Evolutionary conservation across 2,797 vertebrate genomes (phyloP).

Genomic region (Sarcoramphus papa): DNA sequence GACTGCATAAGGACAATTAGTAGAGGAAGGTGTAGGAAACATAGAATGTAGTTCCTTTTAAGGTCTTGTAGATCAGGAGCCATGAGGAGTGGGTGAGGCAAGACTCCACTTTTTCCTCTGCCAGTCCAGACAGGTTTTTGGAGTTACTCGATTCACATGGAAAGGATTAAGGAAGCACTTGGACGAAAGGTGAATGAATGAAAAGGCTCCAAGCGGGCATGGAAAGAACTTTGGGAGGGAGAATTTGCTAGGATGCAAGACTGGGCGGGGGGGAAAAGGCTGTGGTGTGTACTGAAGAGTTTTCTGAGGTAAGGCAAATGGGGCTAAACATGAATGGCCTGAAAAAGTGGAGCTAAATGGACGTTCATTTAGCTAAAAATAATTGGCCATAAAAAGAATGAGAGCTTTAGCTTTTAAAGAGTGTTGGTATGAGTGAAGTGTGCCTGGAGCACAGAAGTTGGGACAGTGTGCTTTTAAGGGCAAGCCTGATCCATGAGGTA

Average conservation of each 20-base stretch:
- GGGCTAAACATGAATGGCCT: not conserved
- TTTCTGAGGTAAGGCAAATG: not conserved
- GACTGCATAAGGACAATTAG: not conserved
- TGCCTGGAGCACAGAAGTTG: not conserved
- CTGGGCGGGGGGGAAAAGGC: accelerated
- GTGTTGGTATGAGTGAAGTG: not conserved
- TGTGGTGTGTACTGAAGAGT: not conserved
- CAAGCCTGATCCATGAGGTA: not conserved
- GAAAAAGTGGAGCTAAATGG: not conserved
- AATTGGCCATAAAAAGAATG: not conserved
- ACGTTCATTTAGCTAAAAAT: not conserved
- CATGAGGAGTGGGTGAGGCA: not conserved
- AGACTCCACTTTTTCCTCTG: not conserved
- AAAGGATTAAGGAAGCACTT: not conserved
- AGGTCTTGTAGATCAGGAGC: not conserved
- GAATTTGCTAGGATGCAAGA: not conserved
- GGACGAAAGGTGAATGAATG: not conserved
- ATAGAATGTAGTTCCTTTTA: not conserved
- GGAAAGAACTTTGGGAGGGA: not conserved
- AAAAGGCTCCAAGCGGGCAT: not conserved
- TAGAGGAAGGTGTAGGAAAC: not conserved
- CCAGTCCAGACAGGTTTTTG: not conserved
- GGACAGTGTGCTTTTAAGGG: not conserved
- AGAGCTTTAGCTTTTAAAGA: not conserved
- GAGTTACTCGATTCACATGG: not conserved